Percentiles rank a stretch among this genome's conserved stretches.
These are phyloP conservation scores for Agrotis clavis DNA, from an alignment of 2,888 invertebrate species.

Conservation along the genomic window DNA sequence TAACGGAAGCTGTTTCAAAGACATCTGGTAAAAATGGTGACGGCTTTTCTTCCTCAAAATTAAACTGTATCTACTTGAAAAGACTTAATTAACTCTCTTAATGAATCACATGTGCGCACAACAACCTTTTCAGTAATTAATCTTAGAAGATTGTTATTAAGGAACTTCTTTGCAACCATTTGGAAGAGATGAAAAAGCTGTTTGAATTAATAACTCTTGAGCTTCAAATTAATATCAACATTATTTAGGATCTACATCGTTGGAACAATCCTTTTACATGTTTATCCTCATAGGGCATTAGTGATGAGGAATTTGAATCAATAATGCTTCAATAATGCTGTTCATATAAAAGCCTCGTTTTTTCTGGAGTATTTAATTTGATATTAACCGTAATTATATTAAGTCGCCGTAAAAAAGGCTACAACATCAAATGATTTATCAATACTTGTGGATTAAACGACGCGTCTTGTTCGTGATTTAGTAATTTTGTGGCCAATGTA, in stretches of 20 bases:
- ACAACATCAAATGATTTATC: too few relatives aligned
- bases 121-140: conserved; percentile 44
- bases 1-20: conserved; percentile 12
- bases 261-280: conserved; percentile 18
- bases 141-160: conserved; percentile 49
- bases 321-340: neutral
- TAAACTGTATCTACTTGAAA: conserved; percentile 35
- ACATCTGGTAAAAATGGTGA: neutral
- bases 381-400: neutral
- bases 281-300: conserved; percentile 27
- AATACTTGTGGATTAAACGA: neutral
- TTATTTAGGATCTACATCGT: conserved; percentile 19
- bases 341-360: conserved; percentile 7
- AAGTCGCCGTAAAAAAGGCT: neutral
- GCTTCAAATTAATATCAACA: conserved; percentile 39
- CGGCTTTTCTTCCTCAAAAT: conserved; percentile 10
- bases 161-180: conserved; percentile 48
- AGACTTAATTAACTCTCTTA: conserved; percentile 56
- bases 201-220: conserved; percentile 34
- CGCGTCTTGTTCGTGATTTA: too few relatives aligned
- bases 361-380: conserved; percentile 1
- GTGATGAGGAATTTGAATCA: conserved; percentile 1
- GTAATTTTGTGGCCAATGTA: too few relatives aligned
- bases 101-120: conserved; percentile 58
- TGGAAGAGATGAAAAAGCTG: conserved; percentile 44